Percentiles rank a stretch among this genome's conserved stretches.
These are phyloP conservation scores for Heliocidaris tuberculata DNA, from an alignment of 35 echinoderm and acorn worm genomes.

Conservation along the genomic window DNA sequence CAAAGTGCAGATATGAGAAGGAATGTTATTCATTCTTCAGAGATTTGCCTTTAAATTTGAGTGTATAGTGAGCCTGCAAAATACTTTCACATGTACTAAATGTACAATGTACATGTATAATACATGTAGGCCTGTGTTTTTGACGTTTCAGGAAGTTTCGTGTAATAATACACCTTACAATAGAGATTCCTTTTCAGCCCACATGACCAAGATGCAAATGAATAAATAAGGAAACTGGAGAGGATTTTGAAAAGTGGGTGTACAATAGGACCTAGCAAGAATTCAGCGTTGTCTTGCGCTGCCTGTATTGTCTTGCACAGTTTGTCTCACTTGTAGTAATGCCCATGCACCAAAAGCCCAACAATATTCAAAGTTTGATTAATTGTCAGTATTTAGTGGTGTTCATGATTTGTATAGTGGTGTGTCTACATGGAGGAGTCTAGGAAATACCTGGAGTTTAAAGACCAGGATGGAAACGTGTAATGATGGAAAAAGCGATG, in stretches of 20 bases:
- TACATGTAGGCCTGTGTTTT: not conserved
- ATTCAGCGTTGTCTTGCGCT: not conserved
- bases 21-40: too few relatives aligned
- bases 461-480: not conserved
- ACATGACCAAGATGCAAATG: conserved; percentile 11
- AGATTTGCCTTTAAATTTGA: too few relatives aligned
- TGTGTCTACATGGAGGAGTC: not conserved
- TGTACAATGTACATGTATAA: too few relatives aligned
- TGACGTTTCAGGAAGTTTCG: not conserved
- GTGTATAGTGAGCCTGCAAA: too few relatives aligned
- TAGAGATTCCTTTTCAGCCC: not conserved
- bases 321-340: not conserved
- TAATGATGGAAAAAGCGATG: not conserved
- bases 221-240: not conserved
- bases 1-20: too few relatives aligned
- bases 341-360: not conserved
- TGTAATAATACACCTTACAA: not conserved
- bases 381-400: not conserved
- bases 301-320: not conserved
- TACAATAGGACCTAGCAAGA: not conserved
- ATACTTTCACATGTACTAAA: too few relatives aligned
- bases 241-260: not conserved
- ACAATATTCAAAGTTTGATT: not conserved
- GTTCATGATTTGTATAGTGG: not conserved
- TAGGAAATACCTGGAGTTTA: not conserved